These are phyloP conservation scores for Pachyrhynchus sulphureomaculatus DNA, from an alignment of 1,140 invertebrate species.

Conservation along the genomic window DNA sequence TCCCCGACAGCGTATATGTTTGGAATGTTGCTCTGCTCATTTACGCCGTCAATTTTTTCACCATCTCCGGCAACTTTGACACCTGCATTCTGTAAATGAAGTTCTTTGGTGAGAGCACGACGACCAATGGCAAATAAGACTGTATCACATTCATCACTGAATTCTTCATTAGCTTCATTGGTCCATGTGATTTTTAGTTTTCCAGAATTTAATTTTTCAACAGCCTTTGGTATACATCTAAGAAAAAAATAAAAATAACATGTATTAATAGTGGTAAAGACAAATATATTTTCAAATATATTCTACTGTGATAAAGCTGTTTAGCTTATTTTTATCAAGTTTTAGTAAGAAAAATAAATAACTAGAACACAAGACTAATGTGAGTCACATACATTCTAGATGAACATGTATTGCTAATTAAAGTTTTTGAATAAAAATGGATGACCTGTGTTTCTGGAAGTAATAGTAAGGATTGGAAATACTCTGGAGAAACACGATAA, in stretches of 20 bases:
- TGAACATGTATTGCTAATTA: too few relatives aligned
- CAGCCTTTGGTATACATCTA: constrained; percentile 70
- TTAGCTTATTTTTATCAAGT: too few relatives aligned
- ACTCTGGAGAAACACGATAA: too few relatives aligned
- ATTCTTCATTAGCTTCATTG: constrained; percentile 52
- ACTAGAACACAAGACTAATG: too few relatives aligned
- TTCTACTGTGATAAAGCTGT: too few relatives aligned
- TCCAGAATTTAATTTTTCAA: constrained; percentile 71
- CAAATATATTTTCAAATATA: too few relatives aligned
- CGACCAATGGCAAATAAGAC: constrained; percentile 83
- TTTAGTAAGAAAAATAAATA: too few relatives aligned
- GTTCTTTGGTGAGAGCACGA: constrained; percentile 67
- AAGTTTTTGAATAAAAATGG: too few relatives aligned
- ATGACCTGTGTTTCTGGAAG: too few relatives aligned
- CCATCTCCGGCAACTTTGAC: constrained; percentile 57
- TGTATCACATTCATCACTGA: constrained; percentile 73
- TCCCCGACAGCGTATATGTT: constrained; percentile 95
- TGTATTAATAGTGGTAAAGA: too few relatives aligned
- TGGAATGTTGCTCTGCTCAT: constrained; percentile 83
- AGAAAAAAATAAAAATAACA: constrained; percentile 7
- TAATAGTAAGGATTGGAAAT: too few relatives aligned
- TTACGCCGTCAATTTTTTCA: constrained; percentile 66
- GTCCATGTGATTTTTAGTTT: constrained; percentile 72
- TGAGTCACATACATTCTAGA: too few relatives aligned
- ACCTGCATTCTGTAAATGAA: constrained; percentile 70